Conservation (phyloP, 2,888 invertebrate genomes). For the Dioctria linearis region DNA sequence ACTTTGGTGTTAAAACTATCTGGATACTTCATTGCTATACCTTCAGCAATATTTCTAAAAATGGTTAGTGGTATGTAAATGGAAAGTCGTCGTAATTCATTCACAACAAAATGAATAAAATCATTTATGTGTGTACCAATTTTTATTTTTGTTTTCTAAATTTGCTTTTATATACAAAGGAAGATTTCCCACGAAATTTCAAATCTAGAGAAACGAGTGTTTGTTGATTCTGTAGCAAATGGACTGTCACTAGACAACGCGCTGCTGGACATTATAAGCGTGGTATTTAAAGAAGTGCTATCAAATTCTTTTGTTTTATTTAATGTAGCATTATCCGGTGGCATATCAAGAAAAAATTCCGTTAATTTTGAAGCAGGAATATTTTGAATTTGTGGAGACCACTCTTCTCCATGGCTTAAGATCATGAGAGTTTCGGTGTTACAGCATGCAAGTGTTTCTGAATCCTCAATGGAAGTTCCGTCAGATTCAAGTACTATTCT, state of each 20-base stretch:
- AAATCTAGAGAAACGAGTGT: not conserved
- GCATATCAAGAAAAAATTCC: not conserved
- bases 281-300: too few relatives aligned
- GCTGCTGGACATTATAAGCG: not conserved
- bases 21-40: not conserved
- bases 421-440: not conserved
- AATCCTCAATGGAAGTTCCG: not conserved
- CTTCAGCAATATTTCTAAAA: slow-evolving; percentile 4
- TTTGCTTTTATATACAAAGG: not conserved
- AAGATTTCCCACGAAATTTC: not conserved
- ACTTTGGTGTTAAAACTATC: not conserved
- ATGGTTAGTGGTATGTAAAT: not conserved
- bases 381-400: too few relatives aligned
- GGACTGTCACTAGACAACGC: not conserved
- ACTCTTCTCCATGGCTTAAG: too few relatives aligned
- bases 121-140: not conserved
- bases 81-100: not conserved
- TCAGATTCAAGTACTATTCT: not conserved
- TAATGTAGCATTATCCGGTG: not conserved
- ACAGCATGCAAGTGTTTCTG: not conserved
- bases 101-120: not conserved
- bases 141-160: not conserved
- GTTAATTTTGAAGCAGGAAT: too few relatives aligned
- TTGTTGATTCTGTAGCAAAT: not conserved
- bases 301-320: too few relatives aligned